A percentile compares a stretch with the other conserved stretches of the same genome.
Evolutionary conservation across 1,140 invertebrate genomes (phyloP).

Genomic region (Drosophila obscura): DNA sequence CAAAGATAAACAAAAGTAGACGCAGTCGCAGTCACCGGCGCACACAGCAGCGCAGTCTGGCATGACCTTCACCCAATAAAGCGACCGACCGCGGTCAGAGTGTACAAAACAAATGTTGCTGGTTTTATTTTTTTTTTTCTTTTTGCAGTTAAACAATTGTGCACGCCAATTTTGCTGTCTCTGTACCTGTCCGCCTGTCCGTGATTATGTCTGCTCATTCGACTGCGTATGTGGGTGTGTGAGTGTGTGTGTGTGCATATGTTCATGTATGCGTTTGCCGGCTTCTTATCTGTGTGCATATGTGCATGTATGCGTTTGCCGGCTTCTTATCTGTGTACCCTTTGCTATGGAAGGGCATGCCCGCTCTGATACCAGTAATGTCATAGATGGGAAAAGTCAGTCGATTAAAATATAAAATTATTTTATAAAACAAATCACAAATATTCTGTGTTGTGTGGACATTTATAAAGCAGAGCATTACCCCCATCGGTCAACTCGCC

Average conservation of each 20-base stretch:
- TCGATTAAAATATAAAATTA: too few relatives aligned
- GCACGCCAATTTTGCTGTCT: constrained; percentile 44
- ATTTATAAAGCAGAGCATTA: background rate
- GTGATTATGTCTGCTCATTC: background rate
- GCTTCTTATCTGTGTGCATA: constrained; percentile 17
- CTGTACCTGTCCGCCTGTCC: constrained; percentile 26
- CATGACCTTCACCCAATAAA: constrained; percentile 78
- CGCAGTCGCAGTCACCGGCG: constrained; percentile 23
- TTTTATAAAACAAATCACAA: too few relatives aligned
- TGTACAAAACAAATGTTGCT: constrained; percentile 40
- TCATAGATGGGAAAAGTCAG: too few relatives aligned
- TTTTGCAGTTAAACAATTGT: constrained; percentile 64
- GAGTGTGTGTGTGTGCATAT: constrained; percentile 1
- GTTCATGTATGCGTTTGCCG: constrained; percentile 18
- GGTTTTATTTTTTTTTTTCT: constrained; percentile 8
- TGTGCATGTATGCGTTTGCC: constrained; percentile 17
- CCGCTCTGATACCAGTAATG: too few relatives aligned
- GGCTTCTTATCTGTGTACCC: constrained; percentile 43
- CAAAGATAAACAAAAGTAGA: constrained; percentile 33
- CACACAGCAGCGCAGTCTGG: constrained; percentile 29
- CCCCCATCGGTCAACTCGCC: background rate
- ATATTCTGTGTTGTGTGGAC: too few relatives aligned
- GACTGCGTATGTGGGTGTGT: background rate
- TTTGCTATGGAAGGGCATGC: background rate
- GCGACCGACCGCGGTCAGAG: constrained; percentile 64